Evolutionary conservation across 2,888 invertebrate species (phyloP).

Genomic region (Tryphoninae sp.): DNA sequence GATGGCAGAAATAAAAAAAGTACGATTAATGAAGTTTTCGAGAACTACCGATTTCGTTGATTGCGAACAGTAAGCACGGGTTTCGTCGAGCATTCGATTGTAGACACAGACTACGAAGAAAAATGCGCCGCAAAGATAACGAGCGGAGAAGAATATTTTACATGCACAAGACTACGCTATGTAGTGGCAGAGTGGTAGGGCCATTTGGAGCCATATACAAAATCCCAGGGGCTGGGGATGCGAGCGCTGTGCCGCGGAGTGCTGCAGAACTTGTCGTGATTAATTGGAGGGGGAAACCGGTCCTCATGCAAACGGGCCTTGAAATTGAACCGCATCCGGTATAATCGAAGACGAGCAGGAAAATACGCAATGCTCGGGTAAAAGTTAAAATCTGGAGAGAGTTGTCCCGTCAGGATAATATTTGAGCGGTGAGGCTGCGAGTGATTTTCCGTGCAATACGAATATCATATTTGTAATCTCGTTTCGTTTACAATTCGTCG

Average conservation of each 20-base stretch:
- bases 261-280: not conserved
- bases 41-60: not conserved
- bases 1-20: not conserved
- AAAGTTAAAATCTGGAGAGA: too few species aligned
- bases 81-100: slow-evolving; percentile 6
- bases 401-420: too few species aligned
- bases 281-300: slow-evolving; percentile 7
- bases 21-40: not conserved
- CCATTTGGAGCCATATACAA: slow-evolving; percentile 42
- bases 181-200: slow-evolving; percentile 11
- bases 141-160: slow-evolving; percentile 1
- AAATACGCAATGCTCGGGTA: too few species aligned
- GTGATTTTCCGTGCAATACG: too few species aligned
- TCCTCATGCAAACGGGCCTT: slow-evolving; percentile 43
- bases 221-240: slow-evolving; percentile 53
- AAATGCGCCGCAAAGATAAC: slow-evolving; percentile 54
- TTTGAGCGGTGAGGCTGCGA: too few species aligned
- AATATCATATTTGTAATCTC: too few species aligned
- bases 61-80: not conserved
- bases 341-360: too few species aligned
- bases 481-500: too few species aligned
- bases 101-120: slow-evolving; percentile 4
- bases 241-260: slow-evolving; percentile 47
- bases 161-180: slow-evolving; percentile 11
- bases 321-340: not conserved